These are phyloP conservation scores for Hanleya hanleyi DNA, from an alignment of 2,888 invertebrate species.

Conservation along the genomic window DNA sequence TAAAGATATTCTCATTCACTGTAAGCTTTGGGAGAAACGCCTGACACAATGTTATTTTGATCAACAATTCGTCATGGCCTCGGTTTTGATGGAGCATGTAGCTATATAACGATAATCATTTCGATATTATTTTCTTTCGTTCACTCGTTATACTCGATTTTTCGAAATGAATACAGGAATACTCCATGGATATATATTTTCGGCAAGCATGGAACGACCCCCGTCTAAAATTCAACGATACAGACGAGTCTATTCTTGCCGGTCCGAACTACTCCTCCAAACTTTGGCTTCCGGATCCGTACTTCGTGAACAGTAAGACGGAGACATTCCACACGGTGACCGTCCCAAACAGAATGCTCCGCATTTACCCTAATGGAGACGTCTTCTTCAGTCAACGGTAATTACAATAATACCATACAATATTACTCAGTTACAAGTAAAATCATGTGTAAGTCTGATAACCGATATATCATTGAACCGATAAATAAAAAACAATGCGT, in stretches of 20 bases:
- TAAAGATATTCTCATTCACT: too few relatives aligned
- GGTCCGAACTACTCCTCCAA: background rate
- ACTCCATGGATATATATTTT: background rate
- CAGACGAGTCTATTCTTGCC: background rate
- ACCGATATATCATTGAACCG: too few relatives aligned
- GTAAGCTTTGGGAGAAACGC: too few relatives aligned
- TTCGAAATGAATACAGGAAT: background rate
- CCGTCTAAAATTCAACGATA: background rate
- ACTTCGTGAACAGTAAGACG: conserved; percentile 9
- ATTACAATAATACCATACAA: too few relatives aligned
- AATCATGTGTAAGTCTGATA: too few relatives aligned
- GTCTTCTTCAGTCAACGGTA: conserved; percentile 9
- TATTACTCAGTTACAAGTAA: too few relatives aligned
- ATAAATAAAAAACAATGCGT: too few relatives aligned
- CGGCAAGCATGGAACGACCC: conserved; percentile 5
- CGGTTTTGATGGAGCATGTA: background rate
- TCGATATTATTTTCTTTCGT: background rate
- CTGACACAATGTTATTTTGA: too few relatives aligned
- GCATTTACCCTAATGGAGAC: background rate
- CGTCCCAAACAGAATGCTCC: background rate
- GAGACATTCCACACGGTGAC: conserved; percentile 7
- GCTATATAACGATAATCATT: too few relatives aligned
- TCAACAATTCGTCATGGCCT: background rate
- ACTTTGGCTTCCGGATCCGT: conserved; percentile 8
- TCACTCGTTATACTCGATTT: background rate